Evolutionary conservation across 2,888 invertebrate species (phyloP).

Genomic region (Pheosia tremula): DNA sequence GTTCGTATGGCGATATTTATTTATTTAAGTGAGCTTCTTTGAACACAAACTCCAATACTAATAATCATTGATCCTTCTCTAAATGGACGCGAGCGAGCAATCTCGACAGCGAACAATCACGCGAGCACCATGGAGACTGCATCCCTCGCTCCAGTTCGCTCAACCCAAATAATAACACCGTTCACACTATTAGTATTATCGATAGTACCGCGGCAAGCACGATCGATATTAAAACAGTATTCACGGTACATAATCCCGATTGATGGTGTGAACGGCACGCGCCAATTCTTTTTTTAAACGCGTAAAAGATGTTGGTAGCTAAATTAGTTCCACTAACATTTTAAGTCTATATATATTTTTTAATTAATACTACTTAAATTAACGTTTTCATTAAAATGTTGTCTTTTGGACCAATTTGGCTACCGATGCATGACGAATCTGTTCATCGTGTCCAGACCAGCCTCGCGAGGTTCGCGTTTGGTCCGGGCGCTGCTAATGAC

Average conservation of each 20-base stretch:
- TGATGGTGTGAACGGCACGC: too few species aligned
- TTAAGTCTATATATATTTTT: conserved; percentile 1
- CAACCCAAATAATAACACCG: too few species aligned
- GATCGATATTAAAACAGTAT: too few species aligned
- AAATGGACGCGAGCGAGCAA: too few species aligned
- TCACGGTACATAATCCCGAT: too few species aligned
- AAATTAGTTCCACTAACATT: conserved; percentile 57
- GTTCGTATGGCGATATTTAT: too few species aligned
- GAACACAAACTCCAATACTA: conserved; percentile 2
- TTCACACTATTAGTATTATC: too few species aligned
- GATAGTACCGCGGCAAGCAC: too few species aligned
- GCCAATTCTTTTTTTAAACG: not conserved
- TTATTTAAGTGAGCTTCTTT: conserved; percentile 7
- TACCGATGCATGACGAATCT: conserved; percentile 66
- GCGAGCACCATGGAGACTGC: too few species aligned
- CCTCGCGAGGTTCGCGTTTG: too few species aligned
- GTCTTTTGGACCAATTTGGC: conserved; percentile 81
- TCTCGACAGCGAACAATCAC: too few species aligned
- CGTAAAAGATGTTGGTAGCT: conserved; percentile 62
- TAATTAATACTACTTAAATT: not conserved
- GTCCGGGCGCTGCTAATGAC: not conserved
- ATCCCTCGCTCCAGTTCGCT: too few species aligned
- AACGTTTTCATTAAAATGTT: conserved; percentile 44
- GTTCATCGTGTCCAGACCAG: not conserved
- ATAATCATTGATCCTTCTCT: not conserved